Evolutionary conservation across 2,113 vertebrate species (phyloP), one percentile per base, ranked within the genome.

Genomic region (Pleuronectes platessa): DNA sequence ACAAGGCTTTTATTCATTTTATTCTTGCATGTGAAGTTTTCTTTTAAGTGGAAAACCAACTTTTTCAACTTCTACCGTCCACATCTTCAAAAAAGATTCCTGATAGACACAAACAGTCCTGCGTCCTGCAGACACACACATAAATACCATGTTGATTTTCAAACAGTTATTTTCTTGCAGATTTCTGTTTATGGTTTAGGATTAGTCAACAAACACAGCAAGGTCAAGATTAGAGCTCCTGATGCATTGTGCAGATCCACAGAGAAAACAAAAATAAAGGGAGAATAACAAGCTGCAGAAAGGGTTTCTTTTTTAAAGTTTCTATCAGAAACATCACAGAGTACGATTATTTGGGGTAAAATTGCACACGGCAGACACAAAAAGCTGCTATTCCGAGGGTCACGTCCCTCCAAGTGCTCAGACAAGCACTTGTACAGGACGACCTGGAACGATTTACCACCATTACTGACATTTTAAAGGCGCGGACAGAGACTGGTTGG

Each of bases 201-300:
- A 80, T 42, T 58, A 23, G 58, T 51, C 40, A 42, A 10, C 59
- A 21, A 31, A 24, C 20, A 42, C 17, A 67, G 45, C 45, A 54
- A n/a, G 51, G 6, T 54, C 18, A 54, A 54, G 51, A 54, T 54
- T 54, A 54, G 51, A 2, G 20, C 5, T 54, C 18, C 9, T n/a
- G 20, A n/a, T 9, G 51, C 14, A 54, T 54, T n/a, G 51, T 54
- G 51, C 0, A 6, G 51, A 2, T 54, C 51, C 20, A 9, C 18
- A 54, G 7, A 54, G 20, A 21, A 54, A 54, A 21, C 17, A 10
- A 10, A 53, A 54, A 15, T 20, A 54, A 54, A 54, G 7, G n/a
- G 51, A 54, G 51, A 54, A 8, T 54, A 8, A 21, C 5, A 18
- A 49, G 15, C 14, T 49, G 45, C 45, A 49, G 45, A 21, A 21